Evolutionary conservation across 1,140 invertebrate genomes (phyloP).

Genomic region (Cydia splendana): DNA sequence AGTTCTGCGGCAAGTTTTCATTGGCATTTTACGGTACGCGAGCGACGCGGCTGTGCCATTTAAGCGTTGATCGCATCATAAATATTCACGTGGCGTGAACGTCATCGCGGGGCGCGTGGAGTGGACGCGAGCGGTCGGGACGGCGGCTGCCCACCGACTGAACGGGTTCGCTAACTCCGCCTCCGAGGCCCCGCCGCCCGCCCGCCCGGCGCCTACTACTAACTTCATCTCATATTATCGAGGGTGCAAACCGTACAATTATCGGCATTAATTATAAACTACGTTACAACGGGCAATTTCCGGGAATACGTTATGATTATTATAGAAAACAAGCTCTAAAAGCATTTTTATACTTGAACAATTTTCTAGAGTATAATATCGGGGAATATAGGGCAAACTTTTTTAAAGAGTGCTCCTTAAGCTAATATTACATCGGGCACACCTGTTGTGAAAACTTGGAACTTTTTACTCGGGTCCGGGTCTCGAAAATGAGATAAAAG

Average conservation of each 20-base stretch:
- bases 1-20: conserved; percentile 69
- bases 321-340: background rate
- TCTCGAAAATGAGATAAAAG: conserved; percentile 74
- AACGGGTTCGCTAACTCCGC: conserved; percentile 66
- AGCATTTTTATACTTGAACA: background rate
- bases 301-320: conserved; percentile 24
- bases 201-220: conserved; percentile 67
- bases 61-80: conserved; percentile 74
- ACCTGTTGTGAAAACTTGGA: conserved; percentile 75
- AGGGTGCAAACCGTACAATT: conserved; percentile 72
- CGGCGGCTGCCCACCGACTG: conserved; percentile 75
- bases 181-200: conserved; percentile 59
- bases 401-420: conserved; percentile 48
- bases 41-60: conserved; percentile 68
- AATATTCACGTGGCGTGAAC: conserved; percentile 68
- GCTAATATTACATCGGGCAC: conserved; percentile 64
- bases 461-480: conserved; percentile 68
- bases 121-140: conserved; percentile 54
- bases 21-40: conserved; percentile 73
- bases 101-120: conserved; percentile 74
- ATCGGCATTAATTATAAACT: conserved; percentile 66
- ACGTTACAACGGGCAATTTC: conserved; percentile 34
- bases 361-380: conserved; percentile 8
- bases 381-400: conserved; percentile 34
- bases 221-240: conserved; percentile 76